phyloP scores from a whole-genome alignment of 2,113 vertebrate genomes.

The Motacilla tschutschensis region DNA sequence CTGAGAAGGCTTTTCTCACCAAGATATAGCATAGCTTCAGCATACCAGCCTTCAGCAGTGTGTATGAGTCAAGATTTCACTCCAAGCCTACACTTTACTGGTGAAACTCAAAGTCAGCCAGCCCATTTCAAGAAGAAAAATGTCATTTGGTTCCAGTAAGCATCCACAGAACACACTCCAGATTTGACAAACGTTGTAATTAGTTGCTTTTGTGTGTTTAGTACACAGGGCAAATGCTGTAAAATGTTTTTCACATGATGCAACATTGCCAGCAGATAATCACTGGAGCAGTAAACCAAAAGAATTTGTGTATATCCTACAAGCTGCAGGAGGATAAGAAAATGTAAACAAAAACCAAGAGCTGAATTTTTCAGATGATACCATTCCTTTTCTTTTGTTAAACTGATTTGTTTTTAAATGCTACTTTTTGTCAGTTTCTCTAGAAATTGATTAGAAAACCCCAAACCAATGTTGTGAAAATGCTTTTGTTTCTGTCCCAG shows the following conservation, averaged over 20 bases:
- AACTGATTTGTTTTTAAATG: slow-evolving; percentile 1
- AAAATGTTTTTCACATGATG: slow-evolving; percentile 50
- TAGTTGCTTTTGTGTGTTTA: slow-evolving; percentile 50
- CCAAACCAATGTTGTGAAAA: not conserved
- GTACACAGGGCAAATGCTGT: slow-evolving; percentile 23
- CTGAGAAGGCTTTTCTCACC: slow-evolving; percentile 27
- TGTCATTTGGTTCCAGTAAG: slow-evolving; percentile 1
- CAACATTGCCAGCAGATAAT: slow-evolving; percentile 54
- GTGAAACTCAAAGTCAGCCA: slow-evolving; percentile 5
- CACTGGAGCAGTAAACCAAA: slow-evolving; percentile 54
- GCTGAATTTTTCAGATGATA: slow-evolving; percentile 24
- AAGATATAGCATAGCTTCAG: slow-evolving; percentile 15
- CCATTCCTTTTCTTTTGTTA: not conserved
- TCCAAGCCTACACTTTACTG: not conserved
- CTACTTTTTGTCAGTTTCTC: slow-evolving; percentile 18
- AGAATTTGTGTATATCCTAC: slow-evolving; percentile 49
- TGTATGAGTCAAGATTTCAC: not conserved
- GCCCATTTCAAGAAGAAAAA: slow-evolving; percentile 13
- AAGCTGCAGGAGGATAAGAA: slow-evolving; percentile 43
- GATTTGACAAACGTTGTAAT: slow-evolving; percentile 32
- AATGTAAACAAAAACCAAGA: slow-evolving; percentile 52
- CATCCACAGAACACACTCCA: not conserved
- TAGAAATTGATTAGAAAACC: slow-evolving; percentile 10
- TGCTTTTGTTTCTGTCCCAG: slow-evolving; percentile 31
- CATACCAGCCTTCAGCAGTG: slow-evolving; percentile 17